Evolutionary conservation across 2,113 vertebrate genomes (phyloP).

Genomic region (Tor tambroides): DNA sequence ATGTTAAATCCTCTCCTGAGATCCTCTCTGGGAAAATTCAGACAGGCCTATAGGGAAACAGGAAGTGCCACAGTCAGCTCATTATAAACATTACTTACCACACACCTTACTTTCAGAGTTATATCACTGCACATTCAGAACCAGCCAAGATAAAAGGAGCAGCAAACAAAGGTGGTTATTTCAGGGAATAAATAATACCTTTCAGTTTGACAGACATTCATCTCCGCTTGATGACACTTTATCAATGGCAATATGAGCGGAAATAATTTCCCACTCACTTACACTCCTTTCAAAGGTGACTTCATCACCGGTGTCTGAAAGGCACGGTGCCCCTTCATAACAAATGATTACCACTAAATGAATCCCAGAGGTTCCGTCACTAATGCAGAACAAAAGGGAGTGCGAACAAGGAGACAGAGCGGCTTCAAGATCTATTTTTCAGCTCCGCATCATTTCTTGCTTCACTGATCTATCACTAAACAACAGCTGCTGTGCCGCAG

Average conservation of each 20-base stretch:
- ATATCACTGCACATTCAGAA: not conserved
- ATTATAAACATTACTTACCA: not conserved
- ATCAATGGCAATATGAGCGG: constrained; percentile 69
- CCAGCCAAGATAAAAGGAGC: not conserved
- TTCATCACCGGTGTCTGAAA: constrained; percentile 83
- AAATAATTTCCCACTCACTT: constrained; percentile 80
- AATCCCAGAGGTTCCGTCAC: constrained; percentile 79
- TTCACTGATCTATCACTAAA: constrained; percentile 93
- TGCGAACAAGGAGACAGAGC: constrained; percentile 69
- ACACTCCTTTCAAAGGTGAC: constrained; percentile 83
- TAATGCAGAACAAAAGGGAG: constrained; percentile 81
- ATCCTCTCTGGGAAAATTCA: constrained; percentile 68
- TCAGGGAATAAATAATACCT: constrained; percentile 59
- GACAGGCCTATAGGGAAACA: constrained; percentile 63
- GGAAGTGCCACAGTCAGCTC: constrained; percentile 3
- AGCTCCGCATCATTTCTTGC: constrained; percentile 87
- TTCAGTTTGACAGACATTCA: constrained; percentile 63
- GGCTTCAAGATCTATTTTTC: constrained; percentile 83
- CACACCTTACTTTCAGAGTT: not conserved
- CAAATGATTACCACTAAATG: constrained; percentile 85
- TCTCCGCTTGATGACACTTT: constrained; percentile 58
- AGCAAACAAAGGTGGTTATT: constrained; percentile 39
- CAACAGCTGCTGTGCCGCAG: constrained; percentile 84
- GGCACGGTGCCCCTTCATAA: constrained; percentile 78
- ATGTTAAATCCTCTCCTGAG: constrained; percentile 67